These are phyloP conservation scores for Nemoura dubitans DNA, from an alignment of 2,888 invertebrate genomes.

Conservation along the genomic window DNA sequence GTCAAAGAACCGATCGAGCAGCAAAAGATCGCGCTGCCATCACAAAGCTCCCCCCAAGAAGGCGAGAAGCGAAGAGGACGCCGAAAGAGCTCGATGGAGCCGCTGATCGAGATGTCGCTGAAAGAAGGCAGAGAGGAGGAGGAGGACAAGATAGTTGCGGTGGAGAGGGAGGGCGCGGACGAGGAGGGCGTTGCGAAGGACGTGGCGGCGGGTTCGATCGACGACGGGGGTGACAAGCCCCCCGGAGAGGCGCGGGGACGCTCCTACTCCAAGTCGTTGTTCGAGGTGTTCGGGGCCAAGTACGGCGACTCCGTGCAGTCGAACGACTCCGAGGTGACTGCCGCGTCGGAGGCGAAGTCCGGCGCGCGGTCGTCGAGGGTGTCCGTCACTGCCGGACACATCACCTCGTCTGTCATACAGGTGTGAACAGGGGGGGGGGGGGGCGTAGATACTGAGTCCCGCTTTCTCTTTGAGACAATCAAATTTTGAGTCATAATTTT, in stretches of 20 bases:
- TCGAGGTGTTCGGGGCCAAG: conserved; percentile 34
- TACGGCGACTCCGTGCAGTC: conserved; percentile 26
- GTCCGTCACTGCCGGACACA: conserved; percentile 29
- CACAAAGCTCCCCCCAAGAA: neutral
- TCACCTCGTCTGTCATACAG: conserved; percentile 47
- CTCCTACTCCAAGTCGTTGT: conserved; percentile 33
- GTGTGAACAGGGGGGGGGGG: no score
- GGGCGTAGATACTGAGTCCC: no score
- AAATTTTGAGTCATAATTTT: no score
- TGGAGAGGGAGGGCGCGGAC: neutral
- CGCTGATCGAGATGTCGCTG: conserved; percentile 33
- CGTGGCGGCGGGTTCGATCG: conserved; percentile 20
- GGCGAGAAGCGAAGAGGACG: conserved; percentile 22
- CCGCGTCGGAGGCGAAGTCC: neutral
- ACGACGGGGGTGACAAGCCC: neutral
- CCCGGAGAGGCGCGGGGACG: neutral
- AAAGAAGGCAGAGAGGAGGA: conserved; percentile 29
- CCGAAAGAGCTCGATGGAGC: conserved; percentile 36
- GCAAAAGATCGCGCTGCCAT: conserved; percentile 9
- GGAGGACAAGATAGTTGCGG: neutral
- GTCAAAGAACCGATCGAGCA: conserved; percentile 1
- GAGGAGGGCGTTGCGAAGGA: conserved; percentile 16
- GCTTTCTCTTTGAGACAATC: no score
- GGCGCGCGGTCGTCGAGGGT: conserved; percentile 14
- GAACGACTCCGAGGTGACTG: neutral